A percentile compares a stretch with the other conserved stretches of the same genome.
Conservation (phyloP, 2,113 vertebrate species). For the Psammodynastes pulverulentus region DNA sequence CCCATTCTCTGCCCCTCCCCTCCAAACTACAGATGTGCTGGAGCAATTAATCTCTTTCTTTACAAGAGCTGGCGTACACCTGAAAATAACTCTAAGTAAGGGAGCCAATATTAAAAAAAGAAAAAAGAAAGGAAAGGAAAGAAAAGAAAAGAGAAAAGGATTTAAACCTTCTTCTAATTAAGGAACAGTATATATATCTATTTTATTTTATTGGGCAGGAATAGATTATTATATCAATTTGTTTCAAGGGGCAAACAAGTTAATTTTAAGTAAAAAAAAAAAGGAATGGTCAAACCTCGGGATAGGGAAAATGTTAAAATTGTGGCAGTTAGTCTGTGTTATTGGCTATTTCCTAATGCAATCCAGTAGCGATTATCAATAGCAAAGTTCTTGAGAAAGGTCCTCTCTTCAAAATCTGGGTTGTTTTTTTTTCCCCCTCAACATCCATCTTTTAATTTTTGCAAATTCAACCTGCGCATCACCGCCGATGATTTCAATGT, state of each 20-base stretch:
- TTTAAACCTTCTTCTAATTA: not conserved
- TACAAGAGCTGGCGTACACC: constrained; percentile 18
- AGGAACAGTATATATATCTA: not conserved
- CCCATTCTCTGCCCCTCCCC: not conserved
- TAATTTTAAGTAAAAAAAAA: constrained; percentile 27
- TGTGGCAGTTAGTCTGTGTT: not conserved
- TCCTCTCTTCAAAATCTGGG: not conserved
- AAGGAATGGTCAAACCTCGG: constrained; percentile 24
- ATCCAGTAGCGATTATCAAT: not conserved
- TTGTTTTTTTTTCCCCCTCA: not conserved
- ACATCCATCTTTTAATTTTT: not conserved
- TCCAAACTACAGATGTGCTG: not conserved
- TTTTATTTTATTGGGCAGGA: not conserved
- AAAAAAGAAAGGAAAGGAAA: not conserved
- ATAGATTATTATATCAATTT: not conserved
- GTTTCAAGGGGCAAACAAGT: constrained; percentile 10
- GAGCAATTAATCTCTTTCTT: constrained; percentile 50
- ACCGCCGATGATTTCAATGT: constrained; percentile 4
- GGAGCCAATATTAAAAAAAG: not conserved
- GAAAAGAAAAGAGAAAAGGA: not conserved
- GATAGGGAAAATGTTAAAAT: not conserved
- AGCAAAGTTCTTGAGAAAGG: not conserved
- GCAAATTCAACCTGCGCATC: not conserved
- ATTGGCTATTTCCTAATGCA: not conserved
- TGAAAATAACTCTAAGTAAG: constrained; percentile 4